Conservation (phyloP, 1,140 invertebrate genomes). For the Caligus rogercresseyi region DNA sequence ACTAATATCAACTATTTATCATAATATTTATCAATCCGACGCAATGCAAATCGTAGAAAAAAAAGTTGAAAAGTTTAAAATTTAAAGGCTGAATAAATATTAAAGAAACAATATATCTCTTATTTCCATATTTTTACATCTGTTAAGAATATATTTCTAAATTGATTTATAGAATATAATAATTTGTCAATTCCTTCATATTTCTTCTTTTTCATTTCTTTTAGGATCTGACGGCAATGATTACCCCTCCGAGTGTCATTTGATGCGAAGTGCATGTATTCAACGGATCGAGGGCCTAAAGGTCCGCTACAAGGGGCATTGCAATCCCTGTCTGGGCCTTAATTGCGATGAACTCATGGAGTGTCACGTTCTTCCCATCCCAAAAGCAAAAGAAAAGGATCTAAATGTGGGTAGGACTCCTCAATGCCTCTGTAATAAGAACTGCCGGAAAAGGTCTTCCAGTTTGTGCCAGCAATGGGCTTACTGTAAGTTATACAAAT, state of each 20-base stretch:
- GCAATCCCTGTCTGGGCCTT: not conserved
- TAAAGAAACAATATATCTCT: too few relatives aligned
- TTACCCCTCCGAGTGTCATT: conserved; percentile 32
- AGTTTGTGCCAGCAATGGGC: not conserved
- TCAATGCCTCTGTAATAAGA: not conserved
- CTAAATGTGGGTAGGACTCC: not conserved
- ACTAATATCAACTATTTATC: too few relatives aligned
- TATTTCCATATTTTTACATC: too few relatives aligned
- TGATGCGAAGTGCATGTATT: conserved; percentile 30
- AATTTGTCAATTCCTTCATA: too few relatives aligned
- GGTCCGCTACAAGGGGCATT: conserved; percentile 29
- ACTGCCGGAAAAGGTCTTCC: not conserved
- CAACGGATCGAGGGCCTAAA: conserved; percentile 34
- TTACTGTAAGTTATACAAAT: not conserved
- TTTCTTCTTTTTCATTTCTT: too few relatives aligned
- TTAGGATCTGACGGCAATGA: conserved; percentile 29
- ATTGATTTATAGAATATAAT: too few relatives aligned
- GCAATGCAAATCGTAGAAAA: too few relatives aligned
- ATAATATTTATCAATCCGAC: too few relatives aligned
- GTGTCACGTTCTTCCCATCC: not conserved
- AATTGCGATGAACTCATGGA: not conserved
- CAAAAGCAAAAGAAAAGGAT: not conserved
- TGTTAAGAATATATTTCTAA: too few relatives aligned
- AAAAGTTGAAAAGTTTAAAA: too few relatives aligned
- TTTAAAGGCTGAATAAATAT: too few relatives aligned